A percentile compares a stretch with the other conserved stretches of the same genome.
These are phyloP conservation scores for Candoia aspera DNA, from an alignment of 2,113 vertebrate species.

Conservation along the genomic window DNA sequence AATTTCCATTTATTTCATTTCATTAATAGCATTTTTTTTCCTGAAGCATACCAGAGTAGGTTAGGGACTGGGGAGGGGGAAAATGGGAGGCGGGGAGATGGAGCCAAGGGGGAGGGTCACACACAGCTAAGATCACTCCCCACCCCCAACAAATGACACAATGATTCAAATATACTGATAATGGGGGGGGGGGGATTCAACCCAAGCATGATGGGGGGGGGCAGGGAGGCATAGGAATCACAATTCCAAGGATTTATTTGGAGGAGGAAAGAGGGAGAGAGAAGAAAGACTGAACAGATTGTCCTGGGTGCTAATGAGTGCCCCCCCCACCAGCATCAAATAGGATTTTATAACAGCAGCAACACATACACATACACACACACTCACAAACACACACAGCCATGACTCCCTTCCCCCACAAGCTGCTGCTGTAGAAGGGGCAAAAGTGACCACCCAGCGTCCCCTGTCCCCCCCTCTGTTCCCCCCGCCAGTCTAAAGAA, in stretches of 20 bases:
- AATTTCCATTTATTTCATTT: constrained; percentile 41
- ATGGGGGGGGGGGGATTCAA: background rate
- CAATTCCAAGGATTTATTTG: background rate
- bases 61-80: background rate
- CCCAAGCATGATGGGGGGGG: constrained; percentile 7
- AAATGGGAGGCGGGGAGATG: background rate
- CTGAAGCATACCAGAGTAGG: constrained; percentile 22
- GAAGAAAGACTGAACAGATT: constrained; percentile 2
- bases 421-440: constrained; percentile 3
- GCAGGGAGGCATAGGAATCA: constrained; percentile 1
- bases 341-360: constrained; percentile 18
- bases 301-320: constrained; percentile 6
- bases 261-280: background rate
- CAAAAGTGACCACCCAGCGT: background rate
- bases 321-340: constrained; percentile 18
- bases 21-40: constrained; percentile 29
- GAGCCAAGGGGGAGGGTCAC: constrained; percentile 16
- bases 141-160: constrained; percentile 16
- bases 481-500: background rate
- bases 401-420: background rate
- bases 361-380: background rate
- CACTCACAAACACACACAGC: constrained; percentile 8
- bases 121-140: constrained; percentile 15
- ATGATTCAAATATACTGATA: constrained; percentile 31
- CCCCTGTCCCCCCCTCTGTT: no score